Evolutionary conservation across 2,888 invertebrate genomes (phyloP).

Genomic region (Sarcophaga subvicina): DNA sequence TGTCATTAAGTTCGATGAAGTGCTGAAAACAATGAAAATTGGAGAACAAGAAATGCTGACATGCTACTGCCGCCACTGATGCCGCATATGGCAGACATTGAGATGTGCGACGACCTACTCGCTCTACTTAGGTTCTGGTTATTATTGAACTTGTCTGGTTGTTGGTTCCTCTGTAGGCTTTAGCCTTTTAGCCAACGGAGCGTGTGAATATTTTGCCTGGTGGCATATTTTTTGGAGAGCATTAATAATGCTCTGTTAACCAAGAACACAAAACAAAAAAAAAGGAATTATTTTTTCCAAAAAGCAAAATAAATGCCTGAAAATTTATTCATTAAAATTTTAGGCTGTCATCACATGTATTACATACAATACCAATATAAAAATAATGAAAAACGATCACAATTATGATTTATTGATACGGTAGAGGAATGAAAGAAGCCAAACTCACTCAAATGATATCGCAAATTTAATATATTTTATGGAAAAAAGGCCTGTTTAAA

Average conservation of each 20-base stretch:
- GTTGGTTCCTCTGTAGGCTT: not conserved
- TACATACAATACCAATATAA: no score
- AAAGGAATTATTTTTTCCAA: not conserved
- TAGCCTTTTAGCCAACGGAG: slow-evolving; percentile 14
- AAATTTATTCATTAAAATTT: not conserved
- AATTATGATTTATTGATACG: no score
- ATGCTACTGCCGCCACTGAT: not conserved
- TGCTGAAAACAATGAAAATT: slow-evolving; percentile 11
- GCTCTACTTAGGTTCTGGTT: not conserved
- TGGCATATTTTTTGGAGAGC: slow-evolving; percentile 23
- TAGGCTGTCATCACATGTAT: no score
- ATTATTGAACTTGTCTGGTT: not conserved
- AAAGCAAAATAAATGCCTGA: not conserved
- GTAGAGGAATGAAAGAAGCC: no score
- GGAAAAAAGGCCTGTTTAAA: no score
- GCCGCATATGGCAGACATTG: not conserved
- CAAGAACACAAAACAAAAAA: not conserved
- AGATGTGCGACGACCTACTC: not conserved
- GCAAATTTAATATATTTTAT: no score
- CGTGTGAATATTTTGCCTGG: slow-evolving; percentile 50
- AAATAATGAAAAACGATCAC: no score
- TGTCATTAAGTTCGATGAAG: slow-evolving; percentile 47
- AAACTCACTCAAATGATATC: no score
- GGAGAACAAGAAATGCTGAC: slow-evolving; percentile 10
- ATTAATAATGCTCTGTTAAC: slow-evolving; percentile 4